A percentile compares a stretch with the other conserved stretches of the same genome.
These are phyloP conservation scores for Pseudanteris insignis DNA, from an alignment of 2,888 invertebrate species.

Conservation along the genomic window DNA sequence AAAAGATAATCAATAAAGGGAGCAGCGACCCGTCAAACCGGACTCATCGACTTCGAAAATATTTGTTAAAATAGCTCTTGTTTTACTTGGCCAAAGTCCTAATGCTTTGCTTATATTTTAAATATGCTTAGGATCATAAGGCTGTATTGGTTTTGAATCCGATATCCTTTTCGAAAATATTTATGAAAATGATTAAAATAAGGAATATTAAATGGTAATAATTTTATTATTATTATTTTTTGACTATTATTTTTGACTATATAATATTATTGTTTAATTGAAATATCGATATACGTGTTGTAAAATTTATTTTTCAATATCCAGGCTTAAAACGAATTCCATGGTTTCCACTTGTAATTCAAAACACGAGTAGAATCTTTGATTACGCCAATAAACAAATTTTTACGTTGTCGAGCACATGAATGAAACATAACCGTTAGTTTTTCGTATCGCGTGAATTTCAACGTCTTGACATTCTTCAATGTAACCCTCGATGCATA, in stretches of 20 bases:
- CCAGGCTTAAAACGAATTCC: too few species aligned
- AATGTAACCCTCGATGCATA: constrained; percentile 11
- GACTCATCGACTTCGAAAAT: constrained; percentile 53
- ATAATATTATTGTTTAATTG: too few species aligned
- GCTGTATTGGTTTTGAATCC: too few species aligned
- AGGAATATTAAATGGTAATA: too few species aligned
- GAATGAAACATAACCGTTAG: constrained; percentile 9
- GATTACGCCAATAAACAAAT: too few species aligned
- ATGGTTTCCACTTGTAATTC: too few species aligned
- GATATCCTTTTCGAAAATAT: too few species aligned
- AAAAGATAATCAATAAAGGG: constrained; percentile 51
- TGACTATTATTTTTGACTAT: too few species aligned
- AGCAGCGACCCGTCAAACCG: constrained; percentile 57
- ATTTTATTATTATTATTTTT: background rate
- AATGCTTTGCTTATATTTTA: constrained; percentile 16
- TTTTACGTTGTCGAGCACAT: too few species aligned
- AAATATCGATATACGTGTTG: too few species aligned
- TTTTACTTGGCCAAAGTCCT: constrained; percentile 13
- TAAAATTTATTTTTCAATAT: background rate
- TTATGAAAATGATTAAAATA: too few species aligned
- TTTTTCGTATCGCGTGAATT: constrained; percentile 10
- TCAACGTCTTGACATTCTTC: constrained; percentile 7
- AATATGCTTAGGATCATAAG: background rate
- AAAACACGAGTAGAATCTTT: too few species aligned
- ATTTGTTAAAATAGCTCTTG: constrained; percentile 42